These are phyloP conservation scores for Leucoraja ocellata DNA, from an alignment of 2,797 vertebrate species.

Conservation along the genomic window DNA sequence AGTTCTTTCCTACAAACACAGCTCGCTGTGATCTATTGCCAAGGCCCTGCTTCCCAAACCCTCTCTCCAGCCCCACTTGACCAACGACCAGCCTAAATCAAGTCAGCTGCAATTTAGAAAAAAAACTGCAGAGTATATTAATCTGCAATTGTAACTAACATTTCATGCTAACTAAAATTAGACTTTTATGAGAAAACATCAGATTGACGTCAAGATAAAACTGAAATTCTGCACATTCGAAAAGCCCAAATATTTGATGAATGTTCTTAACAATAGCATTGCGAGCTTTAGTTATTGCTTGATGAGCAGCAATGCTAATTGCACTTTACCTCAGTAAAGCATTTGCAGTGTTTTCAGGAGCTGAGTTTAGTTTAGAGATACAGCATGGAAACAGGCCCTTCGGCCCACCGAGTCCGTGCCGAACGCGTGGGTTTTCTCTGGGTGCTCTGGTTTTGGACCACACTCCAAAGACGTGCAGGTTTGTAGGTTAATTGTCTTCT, in stretches of 20 bases:
- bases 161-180: no score
- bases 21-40: neutral
- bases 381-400: no score
- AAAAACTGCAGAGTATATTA: neutral
- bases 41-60: neutral
- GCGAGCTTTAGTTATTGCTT: neutral
- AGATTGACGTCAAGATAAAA: neutral
- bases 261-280: neutral
- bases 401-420: no score
- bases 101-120: neutral
- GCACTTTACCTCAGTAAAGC: neutral
- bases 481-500: no score
- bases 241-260: neutral
- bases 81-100: neutral
- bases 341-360: neutral
- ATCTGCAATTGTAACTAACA: neutral
- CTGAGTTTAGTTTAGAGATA: neutral
- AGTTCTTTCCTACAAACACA: neutral
- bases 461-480: no score
- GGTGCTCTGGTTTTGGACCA: no score
- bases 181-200: no score
- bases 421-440: no score
- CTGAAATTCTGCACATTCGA: neutral
- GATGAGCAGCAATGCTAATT: neutral
- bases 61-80: neutral